These are phyloP conservation scores for Mus musculus DNA, from an alignment of 2,113 vertebrate species.

Conservation along the genomic window DNA sequence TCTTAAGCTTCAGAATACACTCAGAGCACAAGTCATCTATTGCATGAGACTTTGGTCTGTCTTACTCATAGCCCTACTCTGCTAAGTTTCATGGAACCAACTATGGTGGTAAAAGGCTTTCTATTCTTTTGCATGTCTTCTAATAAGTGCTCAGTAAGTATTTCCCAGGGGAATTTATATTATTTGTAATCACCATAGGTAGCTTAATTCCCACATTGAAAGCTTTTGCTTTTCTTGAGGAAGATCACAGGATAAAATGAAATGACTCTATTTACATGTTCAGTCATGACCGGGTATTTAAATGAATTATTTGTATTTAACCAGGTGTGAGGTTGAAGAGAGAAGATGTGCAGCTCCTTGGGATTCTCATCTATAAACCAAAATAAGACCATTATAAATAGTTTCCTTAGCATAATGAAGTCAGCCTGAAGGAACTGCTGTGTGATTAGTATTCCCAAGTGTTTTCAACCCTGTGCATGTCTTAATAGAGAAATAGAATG, in stretches of 20 bases:
- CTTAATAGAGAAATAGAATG: constrained; percentile 14
- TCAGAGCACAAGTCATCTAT: background rate
- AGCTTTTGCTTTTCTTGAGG: constrained; percentile 27
- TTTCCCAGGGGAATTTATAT: constrained; percentile 16
- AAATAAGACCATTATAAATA: constrained; percentile 51
- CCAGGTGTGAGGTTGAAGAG: background rate
- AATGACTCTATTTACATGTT: constrained; percentile 23
- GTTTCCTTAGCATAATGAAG: background rate
- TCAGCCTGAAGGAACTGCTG: background rate
- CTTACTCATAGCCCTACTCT: background rate
- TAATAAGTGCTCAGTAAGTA: constrained; percentile 21
- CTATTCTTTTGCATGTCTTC: background rate
- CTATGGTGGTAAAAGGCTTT: background rate
- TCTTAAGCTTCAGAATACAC: background rate
- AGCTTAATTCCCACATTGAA: constrained; percentile 33
- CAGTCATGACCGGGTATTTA: constrained; percentile 42
- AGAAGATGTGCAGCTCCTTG: constrained; percentile 10
- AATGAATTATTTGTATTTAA: constrained; percentile 55
- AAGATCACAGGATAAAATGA: constrained; percentile 46
- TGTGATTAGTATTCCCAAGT: background rate
- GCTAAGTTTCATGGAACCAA: no score
- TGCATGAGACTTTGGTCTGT: background rate
- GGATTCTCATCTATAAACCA: constrained; percentile 39
- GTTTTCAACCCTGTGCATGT: background rate
- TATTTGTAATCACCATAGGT: constrained; percentile 9